Evolutionary conservation across 2,888 invertebrate genomes (phyloP).

Genomic region (Micoletzkya japonica): DNA sequence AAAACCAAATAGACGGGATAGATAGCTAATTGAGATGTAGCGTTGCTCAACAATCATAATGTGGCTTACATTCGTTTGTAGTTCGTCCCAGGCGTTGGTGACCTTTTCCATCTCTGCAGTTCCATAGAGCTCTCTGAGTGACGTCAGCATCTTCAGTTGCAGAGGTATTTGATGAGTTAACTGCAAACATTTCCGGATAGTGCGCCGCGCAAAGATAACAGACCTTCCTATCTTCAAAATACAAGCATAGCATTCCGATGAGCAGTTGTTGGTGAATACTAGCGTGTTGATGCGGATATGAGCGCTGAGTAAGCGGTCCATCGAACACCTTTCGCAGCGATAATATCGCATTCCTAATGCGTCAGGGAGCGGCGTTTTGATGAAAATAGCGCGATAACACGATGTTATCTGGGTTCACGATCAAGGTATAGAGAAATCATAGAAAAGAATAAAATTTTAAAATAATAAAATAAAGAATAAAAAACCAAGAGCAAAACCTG

Average conservation of each 20-base stretch:
- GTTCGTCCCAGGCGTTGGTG: slow-evolving; percentile 60
- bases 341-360: neutral
- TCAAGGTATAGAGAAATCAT: neutral
- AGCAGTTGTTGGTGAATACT: too few relatives aligned
- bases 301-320: too few relatives aligned
- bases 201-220: too few relatives aligned
- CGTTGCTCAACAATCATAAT: neutral
- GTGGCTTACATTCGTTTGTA: slow-evolving; percentile 55
- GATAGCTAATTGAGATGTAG: neutral
- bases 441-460: neutral
- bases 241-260: too few relatives aligned
- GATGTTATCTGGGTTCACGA: neutral
- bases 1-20: too few relatives aligned
- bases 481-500: slow-evolving; percentile 35
- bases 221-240: too few relatives aligned
- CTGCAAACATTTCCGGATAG: slow-evolving; percentile 31
- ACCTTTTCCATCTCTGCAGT: slow-evolving; percentile 52
- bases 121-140: slow-evolving; percentile 60
- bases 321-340: neutral
- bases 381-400: too few relatives aligned
- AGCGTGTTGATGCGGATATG: too few relatives aligned
- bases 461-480: neutral
- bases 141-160: slow-evolving; percentile 62
- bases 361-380: too few relatives aligned
- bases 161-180: slow-evolving; percentile 53